Percentiles rank a stretch among this genome's conserved stretches.
Conservation (phyloP, 1,140 invertebrate genomes). For the Cydia pomonella region DNA sequence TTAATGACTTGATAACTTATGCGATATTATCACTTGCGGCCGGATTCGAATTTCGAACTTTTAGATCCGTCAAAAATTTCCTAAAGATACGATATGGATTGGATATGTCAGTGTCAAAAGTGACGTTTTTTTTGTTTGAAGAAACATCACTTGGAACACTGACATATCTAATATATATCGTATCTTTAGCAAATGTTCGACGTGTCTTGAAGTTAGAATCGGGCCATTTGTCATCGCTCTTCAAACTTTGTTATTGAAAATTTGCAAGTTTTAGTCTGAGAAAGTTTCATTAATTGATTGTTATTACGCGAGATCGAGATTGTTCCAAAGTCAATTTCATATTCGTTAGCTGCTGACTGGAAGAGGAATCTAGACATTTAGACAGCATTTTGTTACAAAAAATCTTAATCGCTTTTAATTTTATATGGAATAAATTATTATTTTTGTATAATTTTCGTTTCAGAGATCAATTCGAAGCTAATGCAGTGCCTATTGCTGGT, state of each 20-base stretch:
- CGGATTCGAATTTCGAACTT: too few relatives aligned
- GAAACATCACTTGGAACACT: too few relatives aligned
- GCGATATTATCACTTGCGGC: background rate
- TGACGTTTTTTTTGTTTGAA: too few relatives aligned
- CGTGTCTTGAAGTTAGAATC: too few relatives aligned
- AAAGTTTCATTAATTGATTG: conserved; percentile 26
- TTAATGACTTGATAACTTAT: background rate
- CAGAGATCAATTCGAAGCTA: conserved; percentile 55
- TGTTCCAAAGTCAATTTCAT: conserved; percentile 5
- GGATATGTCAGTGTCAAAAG: too few relatives aligned
- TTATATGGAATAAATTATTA: background rate
- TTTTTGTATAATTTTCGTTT: conserved; percentile 40
- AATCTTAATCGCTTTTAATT: background rate
- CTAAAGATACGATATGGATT: too few relatives aligned
- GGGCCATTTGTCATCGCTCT: background rate
- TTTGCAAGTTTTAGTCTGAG: background rate
- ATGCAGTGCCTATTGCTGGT: conserved; percentile 53
- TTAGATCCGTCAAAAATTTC: too few relatives aligned
- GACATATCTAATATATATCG: too few relatives aligned
- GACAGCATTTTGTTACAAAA: background rate
- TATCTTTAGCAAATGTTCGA: too few relatives aligned
- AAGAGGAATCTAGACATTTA: background rate
- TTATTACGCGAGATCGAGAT: conserved; percentile 21
- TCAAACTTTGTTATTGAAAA: conserved; percentile 11
- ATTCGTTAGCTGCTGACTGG: background rate